Evolutionary conservation across 1,140 invertebrate species (phyloP).

Genomic region (Riptortus pedestris): DNA sequence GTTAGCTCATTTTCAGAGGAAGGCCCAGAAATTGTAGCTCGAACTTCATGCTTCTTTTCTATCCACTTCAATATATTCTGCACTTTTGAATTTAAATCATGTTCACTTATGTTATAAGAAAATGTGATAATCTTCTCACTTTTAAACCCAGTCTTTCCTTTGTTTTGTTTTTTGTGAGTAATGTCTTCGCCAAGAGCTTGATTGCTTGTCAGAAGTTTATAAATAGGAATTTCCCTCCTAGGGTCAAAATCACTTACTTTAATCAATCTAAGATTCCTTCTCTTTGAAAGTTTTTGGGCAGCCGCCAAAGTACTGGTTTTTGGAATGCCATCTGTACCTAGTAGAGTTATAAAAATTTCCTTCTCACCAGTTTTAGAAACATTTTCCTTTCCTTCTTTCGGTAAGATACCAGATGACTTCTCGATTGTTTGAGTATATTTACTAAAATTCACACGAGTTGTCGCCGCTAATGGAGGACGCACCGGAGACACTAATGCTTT

Average conservation of each 20-base stretch:
- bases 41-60: slow-evolving; percentile 16
- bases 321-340: background rate
- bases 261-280: slow-evolving; percentile 21
- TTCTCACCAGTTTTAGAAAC: too few relatives aligned
- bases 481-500: too few relatives aligned
- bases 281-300: slow-evolving; percentile 10
- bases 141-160: slow-evolving; percentile 14
- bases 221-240: slow-evolving; percentile 16
- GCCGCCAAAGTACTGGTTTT: background rate
- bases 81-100: slow-evolving; percentile 19
- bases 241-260: slow-evolving; percentile 20
- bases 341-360: slow-evolving; percentile 17
- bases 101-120: background rate
- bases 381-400: too few relatives aligned
- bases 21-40: slow-evolving; percentile 13
- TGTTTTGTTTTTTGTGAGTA: slow-evolving; percentile 4
- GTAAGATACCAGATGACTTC: too few relatives aligned
- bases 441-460: too few relatives aligned
- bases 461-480: too few relatives aligned
- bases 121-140: slow-evolving; percentile 20
- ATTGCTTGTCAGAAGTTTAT: slow-evolving; percentile 1
- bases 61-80: slow-evolving; percentile 18
- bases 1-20: too few relatives aligned
- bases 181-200: slow-evolving; percentile 11
- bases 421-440: too few relatives aligned